Conservation (phyloP, 2,888 invertebrate genomes). For the Heliothis peltigera region DNA sequence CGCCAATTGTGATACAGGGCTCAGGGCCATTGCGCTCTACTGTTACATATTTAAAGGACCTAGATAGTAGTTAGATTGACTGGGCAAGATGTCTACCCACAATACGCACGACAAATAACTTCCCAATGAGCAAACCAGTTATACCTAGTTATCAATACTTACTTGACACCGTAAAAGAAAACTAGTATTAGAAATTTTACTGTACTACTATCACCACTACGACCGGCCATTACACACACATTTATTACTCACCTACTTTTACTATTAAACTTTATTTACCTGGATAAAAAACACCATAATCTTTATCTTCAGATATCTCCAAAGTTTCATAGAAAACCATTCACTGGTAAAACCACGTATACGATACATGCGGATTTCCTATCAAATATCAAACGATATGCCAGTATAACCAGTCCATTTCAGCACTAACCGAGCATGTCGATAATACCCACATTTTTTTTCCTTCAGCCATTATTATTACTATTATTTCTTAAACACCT, state of each 20-base stretch:
- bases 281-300: neutral
- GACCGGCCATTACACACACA: slow-evolving; percentile 9
- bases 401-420: neutral
- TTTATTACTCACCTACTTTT: neutral
- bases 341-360: neutral
- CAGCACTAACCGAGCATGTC: slow-evolving; percentile 16
- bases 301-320: neutral
- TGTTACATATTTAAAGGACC: slow-evolving; percentile 12
- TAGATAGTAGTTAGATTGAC: slow-evolving; percentile 22
- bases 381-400: neutral
- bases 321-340: neutral
- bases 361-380: neutral
- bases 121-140: neutral
- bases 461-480: neutral
- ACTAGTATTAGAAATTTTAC: slow-evolving; percentile 1
- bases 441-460: neutral
- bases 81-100: slow-evolving; percentile 9
- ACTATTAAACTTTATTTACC: neutral
- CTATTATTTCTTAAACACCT: slow-evolving; percentile 22
- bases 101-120: neutral
- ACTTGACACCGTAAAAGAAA: slow-evolving; percentile 6
- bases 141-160: neutral
- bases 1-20: neutral
- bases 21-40: neutral
- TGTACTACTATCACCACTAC: slow-evolving; percentile 1